A percentile compares a stretch with the other conserved stretches of the same genome.
These are phyloP conservation scores for Nettapus auritus DNA, from an alignment of 2,113 vertebrate species.

Conservation along the genomic window DNA sequence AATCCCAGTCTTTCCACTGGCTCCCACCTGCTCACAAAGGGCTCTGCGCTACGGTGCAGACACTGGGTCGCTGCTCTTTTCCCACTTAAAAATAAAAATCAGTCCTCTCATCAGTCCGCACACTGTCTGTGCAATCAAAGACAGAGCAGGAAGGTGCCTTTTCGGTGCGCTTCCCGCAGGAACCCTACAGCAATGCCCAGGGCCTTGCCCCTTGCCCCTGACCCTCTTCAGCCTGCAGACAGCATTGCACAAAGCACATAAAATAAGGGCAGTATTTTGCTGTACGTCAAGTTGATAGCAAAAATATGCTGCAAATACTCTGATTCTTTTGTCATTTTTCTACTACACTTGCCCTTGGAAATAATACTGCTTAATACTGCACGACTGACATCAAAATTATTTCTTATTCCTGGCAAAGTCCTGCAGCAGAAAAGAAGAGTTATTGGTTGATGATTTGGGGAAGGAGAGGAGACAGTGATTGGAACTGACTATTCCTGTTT, in stretches of 20 bases:
- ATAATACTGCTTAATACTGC: constrained; percentile 19
- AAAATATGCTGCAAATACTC: constrained; percentile 3
- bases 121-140: not conserved
- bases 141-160: not conserved
- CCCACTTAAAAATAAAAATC: not conserved
- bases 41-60: not conserved
- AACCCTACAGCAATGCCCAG: not conserved
- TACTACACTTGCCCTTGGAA: constrained; percentile 50
- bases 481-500: constrained; percentile 55
- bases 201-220: not conserved
- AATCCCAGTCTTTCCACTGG: not conserved
- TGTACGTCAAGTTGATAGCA: not conserved
- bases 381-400: constrained; percentile 9
- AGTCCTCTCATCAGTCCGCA: not conserved
- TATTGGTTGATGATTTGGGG: constrained; percentile 28
- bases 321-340: constrained; percentile 54
- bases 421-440: not conserved
- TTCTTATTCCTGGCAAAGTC: constrained; percentile 28
- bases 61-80: not conserved
- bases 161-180: too few species aligned
- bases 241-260: not conserved
- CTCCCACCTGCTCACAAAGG: not conserved
- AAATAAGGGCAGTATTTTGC: not conserved
- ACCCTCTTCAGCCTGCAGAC: not conserved
- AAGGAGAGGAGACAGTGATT: constrained; percentile 18